Percentiles rank a stretch among this genome's conserved stretches.
phyloP scores from a whole-genome alignment of 1,140 invertebrate species.

The Bradysia coprophila region DNA sequence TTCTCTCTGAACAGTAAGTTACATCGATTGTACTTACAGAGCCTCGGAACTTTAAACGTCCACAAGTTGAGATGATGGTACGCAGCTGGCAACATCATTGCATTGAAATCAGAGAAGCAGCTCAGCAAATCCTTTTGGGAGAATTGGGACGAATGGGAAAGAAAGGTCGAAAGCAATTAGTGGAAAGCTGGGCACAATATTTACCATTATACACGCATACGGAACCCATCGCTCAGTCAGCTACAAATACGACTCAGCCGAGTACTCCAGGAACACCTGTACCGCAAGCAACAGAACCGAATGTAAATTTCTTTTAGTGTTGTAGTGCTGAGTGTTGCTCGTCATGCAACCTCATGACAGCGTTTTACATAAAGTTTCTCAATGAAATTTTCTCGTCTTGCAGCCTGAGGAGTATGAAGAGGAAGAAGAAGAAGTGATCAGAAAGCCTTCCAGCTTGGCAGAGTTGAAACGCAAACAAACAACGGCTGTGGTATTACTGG shows the following conservation, averaged over 20 bases:
- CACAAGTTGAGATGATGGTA: slow-evolving; percentile 93
- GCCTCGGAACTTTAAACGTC: slow-evolving; percentile 68
- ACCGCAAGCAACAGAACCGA: slow-evolving; percentile 8
- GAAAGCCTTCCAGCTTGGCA: slow-evolving; percentile 64
- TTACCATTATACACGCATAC: slow-evolving; percentile 72
- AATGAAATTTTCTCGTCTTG: slow-evolving; percentile 1
- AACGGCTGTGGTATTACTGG: slow-evolving; percentile 88
- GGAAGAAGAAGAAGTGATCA: slow-evolving; percentile 57
- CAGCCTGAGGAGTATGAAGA: slow-evolving; percentile 58
- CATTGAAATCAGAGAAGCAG: slow-evolving; percentile 88
- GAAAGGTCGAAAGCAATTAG: slow-evolving; percentile 77
- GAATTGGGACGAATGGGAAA: slow-evolving; percentile 80
- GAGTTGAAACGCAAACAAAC: slow-evolving; percentile 90
- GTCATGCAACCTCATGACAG: no score
- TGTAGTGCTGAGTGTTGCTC: no score
- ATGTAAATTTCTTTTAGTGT: slow-evolving; percentile 2
- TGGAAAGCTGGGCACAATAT: slow-evolving; percentile 90
- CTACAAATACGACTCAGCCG: slow-evolving; percentile 26
- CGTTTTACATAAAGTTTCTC: not conserved
- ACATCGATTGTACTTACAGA: slow-evolving; percentile 26
- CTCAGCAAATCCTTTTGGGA: slow-evolving; percentile 85
- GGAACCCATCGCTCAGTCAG: slow-evolving; percentile 39
- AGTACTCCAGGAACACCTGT: slow-evolving; percentile 7
- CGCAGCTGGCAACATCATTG: slow-evolving; percentile 97
- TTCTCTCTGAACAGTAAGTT: not conserved